These are phyloP conservation scores for Lepas anatifera DNA, from an alignment of 2,888 invertebrate genomes.

Conservation along the genomic window DNA sequence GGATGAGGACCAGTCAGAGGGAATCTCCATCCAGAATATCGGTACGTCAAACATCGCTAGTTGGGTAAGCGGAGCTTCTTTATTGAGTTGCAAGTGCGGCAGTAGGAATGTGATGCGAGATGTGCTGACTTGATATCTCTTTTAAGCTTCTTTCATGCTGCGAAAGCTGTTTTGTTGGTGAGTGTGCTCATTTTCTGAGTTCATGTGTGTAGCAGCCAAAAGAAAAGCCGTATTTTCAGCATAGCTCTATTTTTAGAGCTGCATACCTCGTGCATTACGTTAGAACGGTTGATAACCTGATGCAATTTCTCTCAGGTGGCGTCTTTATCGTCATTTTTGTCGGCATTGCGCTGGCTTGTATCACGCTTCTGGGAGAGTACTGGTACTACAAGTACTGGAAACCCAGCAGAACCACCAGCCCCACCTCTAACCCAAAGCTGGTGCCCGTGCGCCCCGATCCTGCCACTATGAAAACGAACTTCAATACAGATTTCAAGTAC, in stretches of 20 bases:
- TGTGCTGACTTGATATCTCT: neutral
- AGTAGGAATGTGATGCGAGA: neutral
- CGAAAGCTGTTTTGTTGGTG: too few relatives aligned
- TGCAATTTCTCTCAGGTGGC: too few relatives aligned
- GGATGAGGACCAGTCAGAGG: conserved; percentile 86
- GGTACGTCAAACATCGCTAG: too few relatives aligned
- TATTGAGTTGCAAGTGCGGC: too few relatives aligned
- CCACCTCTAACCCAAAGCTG: conserved; percentile 20
- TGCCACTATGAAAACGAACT: conserved; percentile 16
- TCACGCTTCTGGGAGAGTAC: conserved; percentile 85
- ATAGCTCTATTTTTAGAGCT: too few relatives aligned
- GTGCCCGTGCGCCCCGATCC: conserved; percentile 19
- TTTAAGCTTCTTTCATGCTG: neutral
- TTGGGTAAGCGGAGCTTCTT: too few relatives aligned
- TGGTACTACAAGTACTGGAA: conserved; percentile 63
- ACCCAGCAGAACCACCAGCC: conserved; percentile 12
- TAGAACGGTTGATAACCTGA: too few relatives aligned
- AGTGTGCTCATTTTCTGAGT: too few relatives aligned
- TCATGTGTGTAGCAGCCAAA: too few relatives aligned
- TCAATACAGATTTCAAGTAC: conserved; percentile 23
- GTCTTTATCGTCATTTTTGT: conserved; percentile 96
- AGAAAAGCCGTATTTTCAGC: too few relatives aligned
- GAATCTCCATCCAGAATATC: conserved; percentile 94
- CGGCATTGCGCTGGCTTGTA: conserved; percentile 79
- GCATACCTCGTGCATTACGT: too few relatives aligned